Conservation (phyloP, 2,113 vertebrate genomes). For the Antidorcas marsupialis region DNA sequence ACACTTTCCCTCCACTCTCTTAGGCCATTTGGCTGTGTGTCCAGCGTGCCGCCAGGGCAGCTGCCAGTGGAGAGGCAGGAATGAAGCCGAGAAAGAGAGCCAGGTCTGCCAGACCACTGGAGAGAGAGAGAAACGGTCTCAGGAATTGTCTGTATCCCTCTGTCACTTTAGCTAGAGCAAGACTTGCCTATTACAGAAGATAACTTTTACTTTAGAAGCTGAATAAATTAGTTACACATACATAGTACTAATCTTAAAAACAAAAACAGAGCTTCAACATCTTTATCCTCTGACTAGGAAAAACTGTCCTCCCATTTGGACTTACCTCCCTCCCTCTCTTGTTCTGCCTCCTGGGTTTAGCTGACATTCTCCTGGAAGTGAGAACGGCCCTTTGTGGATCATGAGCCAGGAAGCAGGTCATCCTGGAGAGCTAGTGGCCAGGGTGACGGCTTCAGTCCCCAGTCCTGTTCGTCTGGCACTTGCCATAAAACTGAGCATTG, state of each 20-base stretch:
- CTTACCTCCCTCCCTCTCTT: background rate
- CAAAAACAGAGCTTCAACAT: slow-evolving; percentile 27
- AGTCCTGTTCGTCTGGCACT: background rate
- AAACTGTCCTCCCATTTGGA: background rate
- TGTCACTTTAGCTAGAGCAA: background rate
- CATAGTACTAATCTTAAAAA: background rate
- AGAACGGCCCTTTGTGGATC: background rate
- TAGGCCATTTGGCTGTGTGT: background rate
- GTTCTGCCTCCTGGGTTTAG: background rate
- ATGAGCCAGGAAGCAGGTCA: background rate
- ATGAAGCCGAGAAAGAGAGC: slow-evolving; percentile 30
- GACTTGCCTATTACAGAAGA: background rate
- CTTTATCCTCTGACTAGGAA: slow-evolving; percentile 7
- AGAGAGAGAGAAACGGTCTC: background rate
- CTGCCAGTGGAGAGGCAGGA: background rate
- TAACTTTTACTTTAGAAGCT: background rate
- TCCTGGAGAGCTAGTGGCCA: background rate
- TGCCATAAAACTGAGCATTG: background rate
- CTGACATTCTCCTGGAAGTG: background rate
- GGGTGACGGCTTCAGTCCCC: background rate
- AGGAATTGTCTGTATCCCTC: slow-evolving; percentile 28
- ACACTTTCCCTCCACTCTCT: background rate
- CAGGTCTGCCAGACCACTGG: background rate
- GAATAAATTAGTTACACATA: background rate
- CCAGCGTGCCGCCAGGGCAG: background rate